Conservation (phyloP, 2,113 vertebrate genomes). For the Lepisosteus osseus region DNA sequence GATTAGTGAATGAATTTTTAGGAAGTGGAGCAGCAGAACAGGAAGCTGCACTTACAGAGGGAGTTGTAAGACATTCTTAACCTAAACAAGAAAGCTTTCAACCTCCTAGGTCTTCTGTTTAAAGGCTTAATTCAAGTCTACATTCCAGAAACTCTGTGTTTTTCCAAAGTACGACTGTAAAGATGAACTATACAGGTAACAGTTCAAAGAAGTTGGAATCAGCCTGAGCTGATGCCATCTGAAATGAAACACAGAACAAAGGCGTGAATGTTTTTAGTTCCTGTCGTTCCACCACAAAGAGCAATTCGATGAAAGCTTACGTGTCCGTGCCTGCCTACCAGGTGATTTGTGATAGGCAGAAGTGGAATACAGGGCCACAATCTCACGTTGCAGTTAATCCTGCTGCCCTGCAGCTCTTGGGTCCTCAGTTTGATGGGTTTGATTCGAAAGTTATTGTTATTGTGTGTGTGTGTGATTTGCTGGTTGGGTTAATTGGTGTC, state of each 20-base stretch:
- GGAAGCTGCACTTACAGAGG: not conserved
- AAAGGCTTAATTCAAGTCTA: not conserved
- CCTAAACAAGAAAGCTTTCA: not conserved
- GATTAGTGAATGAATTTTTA: no score
- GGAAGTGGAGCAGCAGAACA: not conserved
- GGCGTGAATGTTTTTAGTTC: no score
- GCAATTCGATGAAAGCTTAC: not conserved
- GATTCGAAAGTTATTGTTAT: no score
- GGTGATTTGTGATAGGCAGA: not conserved
- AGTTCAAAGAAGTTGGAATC: not conserved
- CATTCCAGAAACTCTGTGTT: not conserved
- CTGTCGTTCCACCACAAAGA: no score
- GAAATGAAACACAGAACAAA: not conserved
- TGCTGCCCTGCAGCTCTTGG: no score
- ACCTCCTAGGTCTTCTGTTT: no score
- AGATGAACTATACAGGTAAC: no score
- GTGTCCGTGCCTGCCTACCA: slow-evolving; percentile 3
- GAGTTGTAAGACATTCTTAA: slow-evolving; percentile 2
- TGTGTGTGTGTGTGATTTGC: no score
- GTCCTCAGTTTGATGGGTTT: no score
- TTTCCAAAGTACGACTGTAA: not conserved
- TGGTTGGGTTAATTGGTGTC: no score
- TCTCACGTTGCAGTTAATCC: no score
- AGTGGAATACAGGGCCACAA: no score
- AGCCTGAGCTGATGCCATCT: not conserved